Base-by-base conservation (phyloP, 1,140 invertebrate species). In the Cyphomyrmex costatus region DNA sequence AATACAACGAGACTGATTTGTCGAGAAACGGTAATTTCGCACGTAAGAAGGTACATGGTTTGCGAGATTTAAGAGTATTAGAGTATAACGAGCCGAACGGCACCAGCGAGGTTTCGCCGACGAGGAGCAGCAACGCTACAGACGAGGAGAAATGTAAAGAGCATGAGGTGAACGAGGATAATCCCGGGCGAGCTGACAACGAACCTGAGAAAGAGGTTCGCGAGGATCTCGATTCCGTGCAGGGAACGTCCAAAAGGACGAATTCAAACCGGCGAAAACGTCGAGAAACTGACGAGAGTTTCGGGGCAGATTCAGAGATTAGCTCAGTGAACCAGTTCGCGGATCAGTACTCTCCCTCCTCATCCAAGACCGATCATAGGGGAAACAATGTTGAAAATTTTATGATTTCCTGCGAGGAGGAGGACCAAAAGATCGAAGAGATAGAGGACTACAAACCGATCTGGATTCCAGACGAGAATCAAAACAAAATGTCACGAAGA, bases 401-500 rank as follows among this genome's bases (percentile, higher is more conserved):
- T 5, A 84, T 86, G n/a, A 79, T 65, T 4, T 60, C 79, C 1
- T 16, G 36, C 53, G 63, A 68, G 12, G 36, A 76, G 21, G 49
- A 74, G 16, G 74, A 87, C 60, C 78, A 83, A 0, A 85, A 78
- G 27, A 73, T 92, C 19, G 93, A 94, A 71, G 91, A 93, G 78
- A 92, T 84, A 0, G 92, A 94, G 36, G 92, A 93, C 8, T 92
- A 88, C 5, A 93, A 93, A 70, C 94, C 94, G 14, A 93, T 94
- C 86, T 95, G 94, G 94, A 93, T 94, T 56, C 92, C 93, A 2
- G 94, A 94, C n/a, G 7, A 94, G 8, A 92, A 93, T 6, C 70
- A 77, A 8, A 92, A 93, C 42, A 93, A 95, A 8, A 95, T 95
- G 95, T 95, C 95, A 2, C 91, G 94, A 33, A 92, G 95, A 60